phyloP scores from a whole-genome alignment of 1,140 invertebrate genomes.

The Chionoecetes opilio region DNA sequence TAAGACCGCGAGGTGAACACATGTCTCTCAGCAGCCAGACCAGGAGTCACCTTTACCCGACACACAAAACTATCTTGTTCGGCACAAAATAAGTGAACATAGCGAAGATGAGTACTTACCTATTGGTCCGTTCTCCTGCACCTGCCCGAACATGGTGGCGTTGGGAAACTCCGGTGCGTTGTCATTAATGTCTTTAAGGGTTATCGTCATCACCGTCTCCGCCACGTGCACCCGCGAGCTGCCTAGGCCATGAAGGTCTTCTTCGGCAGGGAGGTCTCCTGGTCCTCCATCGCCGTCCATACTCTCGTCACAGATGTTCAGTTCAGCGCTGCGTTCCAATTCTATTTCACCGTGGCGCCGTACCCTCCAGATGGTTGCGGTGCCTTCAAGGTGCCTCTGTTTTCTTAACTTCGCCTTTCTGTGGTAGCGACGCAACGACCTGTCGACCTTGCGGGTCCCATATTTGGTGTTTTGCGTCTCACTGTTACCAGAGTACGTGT shows the following conservation, averaged over 20 bases:
- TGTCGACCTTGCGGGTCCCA: too few relatives aligned
- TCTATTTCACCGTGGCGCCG: too few relatives aligned
- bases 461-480: too few relatives aligned
- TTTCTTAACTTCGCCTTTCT: too few relatives aligned
- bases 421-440: too few relatives aligned
- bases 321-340: background rate
- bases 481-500: too few relatives aligned
- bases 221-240: conserved; percentile 43
- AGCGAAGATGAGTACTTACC: conserved; percentile 38
- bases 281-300: background rate
- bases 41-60: too few relatives aligned
- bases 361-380: too few relatives aligned
- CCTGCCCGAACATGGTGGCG: conserved; percentile 43
- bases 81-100: background rate
- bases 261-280: background rate
- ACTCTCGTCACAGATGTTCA: background rate
- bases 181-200: conserved; percentile 50
- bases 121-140: conserved; percentile 48
- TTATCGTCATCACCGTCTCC: conserved; percentile 38
- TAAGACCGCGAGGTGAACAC: too few relatives aligned
- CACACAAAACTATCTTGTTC: too few relatives aligned
- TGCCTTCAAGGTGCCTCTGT: too few relatives aligned
- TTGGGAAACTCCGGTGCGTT: conserved; percentile 44
- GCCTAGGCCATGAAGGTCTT: background rate
- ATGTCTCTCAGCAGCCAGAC: too few relatives aligned